Conservation (phyloP, 2,888 invertebrate species). For the Latheticus oryzae region DNA sequence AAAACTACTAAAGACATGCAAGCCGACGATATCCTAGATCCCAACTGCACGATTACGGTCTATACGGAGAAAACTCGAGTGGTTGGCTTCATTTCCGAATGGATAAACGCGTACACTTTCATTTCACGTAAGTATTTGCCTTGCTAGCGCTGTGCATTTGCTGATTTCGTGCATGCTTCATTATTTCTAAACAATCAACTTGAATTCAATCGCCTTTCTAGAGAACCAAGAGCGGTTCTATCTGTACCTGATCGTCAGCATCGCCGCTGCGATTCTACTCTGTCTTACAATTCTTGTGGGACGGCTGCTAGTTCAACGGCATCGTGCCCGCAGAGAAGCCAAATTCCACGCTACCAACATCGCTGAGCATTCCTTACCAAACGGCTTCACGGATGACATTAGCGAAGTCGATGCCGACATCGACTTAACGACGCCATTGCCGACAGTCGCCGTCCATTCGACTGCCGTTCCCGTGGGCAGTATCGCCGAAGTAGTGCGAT, state of each 20-base stretch:
- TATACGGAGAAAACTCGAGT: conserved; percentile 67
- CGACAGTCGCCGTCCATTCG: conserved; percentile 69
- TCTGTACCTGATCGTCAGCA: conserved; percentile 83
- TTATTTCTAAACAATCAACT: conserved; percentile 3
- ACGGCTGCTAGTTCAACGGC: conserved; percentile 76
- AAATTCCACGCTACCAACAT: conserved; percentile 78
- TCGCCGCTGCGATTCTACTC: conserved; percentile 77
- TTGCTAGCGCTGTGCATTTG: conserved; percentile 48
- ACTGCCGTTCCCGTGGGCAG: conserved; percentile 59
- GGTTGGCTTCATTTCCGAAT: conserved; percentile 76
- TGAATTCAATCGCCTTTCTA: conserved; percentile 61
- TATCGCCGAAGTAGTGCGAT: conserved; percentile 62
- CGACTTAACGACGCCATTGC: conserved; percentile 77
- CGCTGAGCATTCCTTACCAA: conserved; percentile 81
- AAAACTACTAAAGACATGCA: conserved; percentile 61
- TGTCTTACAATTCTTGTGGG: conserved; percentile 79
- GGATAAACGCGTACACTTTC: conserved; percentile 77
- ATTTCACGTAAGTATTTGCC: conserved; percentile 74
- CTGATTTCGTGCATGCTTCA: conserved; percentile 26
- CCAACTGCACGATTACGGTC: conserved; percentile 68
- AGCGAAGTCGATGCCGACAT: conserved; percentile 87
- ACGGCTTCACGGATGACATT: conserved; percentile 88
- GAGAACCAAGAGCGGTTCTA: conserved; percentile 84
- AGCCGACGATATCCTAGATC: conserved; percentile 60
- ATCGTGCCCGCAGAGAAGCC: conserved; percentile 71